Conservation (phyloP, 92 coral and sea anemone genomes). For the Micromussa lordhowensis region DNA sequence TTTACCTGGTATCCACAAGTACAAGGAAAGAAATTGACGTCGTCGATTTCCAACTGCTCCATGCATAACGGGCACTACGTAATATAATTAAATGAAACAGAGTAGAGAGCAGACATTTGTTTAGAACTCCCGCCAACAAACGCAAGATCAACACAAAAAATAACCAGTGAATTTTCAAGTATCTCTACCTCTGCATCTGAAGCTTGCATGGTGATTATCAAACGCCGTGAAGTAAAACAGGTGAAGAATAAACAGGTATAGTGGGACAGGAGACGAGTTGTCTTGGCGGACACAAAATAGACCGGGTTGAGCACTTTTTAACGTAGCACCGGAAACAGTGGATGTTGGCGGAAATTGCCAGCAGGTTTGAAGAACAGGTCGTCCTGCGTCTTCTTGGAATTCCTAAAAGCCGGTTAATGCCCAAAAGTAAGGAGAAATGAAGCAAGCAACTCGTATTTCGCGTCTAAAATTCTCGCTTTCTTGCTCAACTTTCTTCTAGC, state of each 20-base stretch:
- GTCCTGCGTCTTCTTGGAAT: not conserved
- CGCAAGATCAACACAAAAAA: constrained; percentile 8
- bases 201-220: constrained; percentile 48
- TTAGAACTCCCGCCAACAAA: constrained; percentile 50
- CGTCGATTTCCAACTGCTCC: constrained; percentile 99
- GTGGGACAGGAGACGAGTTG: not conserved
- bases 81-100: not conserved
- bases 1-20: constrained; percentile 99
- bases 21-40: constrained; percentile 98
- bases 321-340: constrained; percentile 38
- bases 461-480: not conserved
- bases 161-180: not conserved
- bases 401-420: not conserved
- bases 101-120: constrained; percentile 11
- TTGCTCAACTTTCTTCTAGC: constrained; percentile 77
- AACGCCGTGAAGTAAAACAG: constrained; percentile 5
- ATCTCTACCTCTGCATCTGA: constrained; percentile 52
- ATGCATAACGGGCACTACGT: constrained; percentile 96
- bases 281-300: constrained; percentile 32
- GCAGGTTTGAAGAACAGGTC: constrained; percentile 10
- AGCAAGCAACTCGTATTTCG: constrained; percentile 12
- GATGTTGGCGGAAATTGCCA: constrained; percentile 37
- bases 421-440: constrained; percentile 8
- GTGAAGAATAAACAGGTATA: not conserved
- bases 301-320: constrained; percentile 5